These are phyloP conservation scores for Chloroceryle amazona DNA, from an alignment of 2,797 vertebrate genomes.

Conservation along the genomic window DNA sequence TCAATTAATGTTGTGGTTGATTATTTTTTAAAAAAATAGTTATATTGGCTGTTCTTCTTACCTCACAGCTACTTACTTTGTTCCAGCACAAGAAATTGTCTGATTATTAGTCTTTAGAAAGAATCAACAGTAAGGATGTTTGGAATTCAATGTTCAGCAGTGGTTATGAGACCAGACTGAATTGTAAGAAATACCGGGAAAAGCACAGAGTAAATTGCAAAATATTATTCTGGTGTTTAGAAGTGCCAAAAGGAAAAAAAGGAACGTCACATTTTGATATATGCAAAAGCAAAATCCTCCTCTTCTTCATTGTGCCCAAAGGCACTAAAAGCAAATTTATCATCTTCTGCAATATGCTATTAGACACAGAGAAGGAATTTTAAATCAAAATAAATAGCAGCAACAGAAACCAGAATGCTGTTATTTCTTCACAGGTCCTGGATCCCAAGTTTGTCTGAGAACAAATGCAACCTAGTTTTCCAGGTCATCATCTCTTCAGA, in stretches of 20 bases:
- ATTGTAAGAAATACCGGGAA: not conserved
- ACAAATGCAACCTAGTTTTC: constrained; percentile 8
- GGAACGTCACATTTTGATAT: not conserved
- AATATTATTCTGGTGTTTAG: not conserved
- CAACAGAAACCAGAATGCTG: not conserved
- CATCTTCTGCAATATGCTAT: not conserved
- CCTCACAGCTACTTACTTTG: not conserved
- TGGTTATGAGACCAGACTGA: not conserved
- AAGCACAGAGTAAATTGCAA: not conserved
- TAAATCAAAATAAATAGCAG: not conserved
- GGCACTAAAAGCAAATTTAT: not conserved
- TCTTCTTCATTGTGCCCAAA: not conserved
- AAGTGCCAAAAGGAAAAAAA: not conserved
- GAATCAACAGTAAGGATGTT: not conserved
- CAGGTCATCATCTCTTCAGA: constrained; percentile 2
- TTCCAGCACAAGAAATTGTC: not conserved
- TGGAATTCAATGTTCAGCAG: not conserved
- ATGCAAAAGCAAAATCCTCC: not conserved
- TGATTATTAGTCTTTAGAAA: not conserved
- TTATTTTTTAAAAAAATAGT: not conserved
- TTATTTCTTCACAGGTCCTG: not conserved
- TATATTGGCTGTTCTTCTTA: not conserved
- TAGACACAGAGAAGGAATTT: not conserved
- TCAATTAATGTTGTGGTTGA: not conserved
- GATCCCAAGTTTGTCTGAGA: not conserved